phyloP scores from a whole-genome alignment of 2,888 invertebrate species.

The Drosophila borealis region DNA sequence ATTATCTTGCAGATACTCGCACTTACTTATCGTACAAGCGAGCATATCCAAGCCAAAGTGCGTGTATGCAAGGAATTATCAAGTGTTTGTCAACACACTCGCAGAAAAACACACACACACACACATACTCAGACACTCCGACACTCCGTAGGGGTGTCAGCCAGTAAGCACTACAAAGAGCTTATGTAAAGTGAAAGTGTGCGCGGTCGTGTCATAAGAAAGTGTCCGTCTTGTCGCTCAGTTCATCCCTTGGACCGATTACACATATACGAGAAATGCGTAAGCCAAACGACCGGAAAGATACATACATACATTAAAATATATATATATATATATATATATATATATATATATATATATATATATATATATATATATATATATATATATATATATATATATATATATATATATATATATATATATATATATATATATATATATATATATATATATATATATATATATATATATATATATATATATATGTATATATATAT shows the following conservation, averaged over 20 bases:
- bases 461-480: constrained; percentile 1
- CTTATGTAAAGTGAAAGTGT: constrained; percentile 78
- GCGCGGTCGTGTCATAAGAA: constrained; percentile 73
- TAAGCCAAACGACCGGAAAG: constrained; percentile 75
- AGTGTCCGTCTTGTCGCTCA: constrained; percentile 48
- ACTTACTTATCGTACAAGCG: constrained; percentile 50
- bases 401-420: not conserved
- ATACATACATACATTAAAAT: constrained; percentile 4
- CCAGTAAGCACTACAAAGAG: constrained; percentile 66
- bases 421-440: not conserved
- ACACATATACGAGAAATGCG: constrained; percentile 72
- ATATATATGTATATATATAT: too few relatives aligned
- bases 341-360: not conserved
- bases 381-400: not conserved
- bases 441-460: not conserved
- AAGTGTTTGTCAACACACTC: constrained; percentile 73
- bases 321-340: not conserved
- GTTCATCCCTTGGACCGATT: constrained; percentile 33
- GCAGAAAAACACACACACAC: constrained; percentile 22
- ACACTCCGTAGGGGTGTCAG: constrained; percentile 36
- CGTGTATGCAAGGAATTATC: constrained; percentile 78
- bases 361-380: not conserved
- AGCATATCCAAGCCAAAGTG: constrained; percentile 56
- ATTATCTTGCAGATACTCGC: constrained; percentile 61
- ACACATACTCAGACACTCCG: constrained; percentile 19